Base-by-base conservation (phyloP, 2,888 invertebrate genomes). In the Tetranychus truncatus region DNA sequence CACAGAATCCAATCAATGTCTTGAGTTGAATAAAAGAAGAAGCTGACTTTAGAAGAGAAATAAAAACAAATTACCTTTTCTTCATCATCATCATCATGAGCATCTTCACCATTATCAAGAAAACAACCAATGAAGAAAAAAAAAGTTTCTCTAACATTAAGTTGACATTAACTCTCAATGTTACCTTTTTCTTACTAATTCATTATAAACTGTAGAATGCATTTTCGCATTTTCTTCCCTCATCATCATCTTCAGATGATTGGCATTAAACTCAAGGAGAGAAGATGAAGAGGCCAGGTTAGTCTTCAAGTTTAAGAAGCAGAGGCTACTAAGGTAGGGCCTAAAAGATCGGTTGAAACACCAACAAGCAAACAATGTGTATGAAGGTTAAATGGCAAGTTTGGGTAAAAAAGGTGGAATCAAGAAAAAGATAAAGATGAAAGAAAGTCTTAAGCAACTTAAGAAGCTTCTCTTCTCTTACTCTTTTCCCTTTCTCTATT, bases 281-380 rank as follows among this genome's bases (percentile, higher is more conserved):
- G 55, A 55, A 55, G 9, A 55, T 55, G 6, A 55, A 15, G 55
- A 55, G 55, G 15, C 9, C 15, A 46, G 46, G 46, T 46, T 11
- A 46, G 46, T 55, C 11, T 15, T 55, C 5, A 55, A 55, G 55
- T 15, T 55, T 55, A 55, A 55, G 55, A 55, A 55, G 55, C 55
- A 55, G 55, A 55, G 55, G 55, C 55, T 55, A 55, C 55, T 55
- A 55, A 55, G 55, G 55, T 55, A 55, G 55, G 55, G 55, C 55
- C 55, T 15, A 55, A 55, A 46, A 55, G 55, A 15, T 55, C 55
- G 55, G 6, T 55, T 15, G 6, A 55, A 55, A 55, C 55, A 55
- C 55, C 55, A 55, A 15, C 15, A 55, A 55, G 15, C 15, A 55
- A 55, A 15, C 55, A 15, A 55, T 15, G 7, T 15, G 15, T 6